Evolutionary conservation across 2,797 vertebrate genomes (phyloP).

Genomic region (Pelochelys cantorii): DNA sequence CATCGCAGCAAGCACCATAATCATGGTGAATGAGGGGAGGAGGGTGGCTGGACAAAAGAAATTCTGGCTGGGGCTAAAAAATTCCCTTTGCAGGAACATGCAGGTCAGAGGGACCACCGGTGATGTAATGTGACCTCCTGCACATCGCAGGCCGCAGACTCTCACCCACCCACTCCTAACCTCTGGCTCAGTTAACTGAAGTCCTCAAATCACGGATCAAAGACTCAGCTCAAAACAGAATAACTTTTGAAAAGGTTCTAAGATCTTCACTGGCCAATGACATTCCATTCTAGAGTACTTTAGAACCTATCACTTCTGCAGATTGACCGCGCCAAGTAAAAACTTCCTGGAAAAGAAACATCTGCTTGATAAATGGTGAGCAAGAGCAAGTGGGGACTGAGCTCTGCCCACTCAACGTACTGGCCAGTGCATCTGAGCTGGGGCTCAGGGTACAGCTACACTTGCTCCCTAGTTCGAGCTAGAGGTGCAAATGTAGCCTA

Average conservation of each 20-base stretch:
- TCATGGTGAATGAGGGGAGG: too few relatives aligned
- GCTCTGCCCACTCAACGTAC: background rate
- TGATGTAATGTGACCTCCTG: background rate
- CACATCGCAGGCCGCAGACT: background rate
- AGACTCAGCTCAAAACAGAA: background rate
- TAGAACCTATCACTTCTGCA: background rate
- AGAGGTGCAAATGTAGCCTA: too few relatives aligned
- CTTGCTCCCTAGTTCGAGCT: too few relatives aligned
- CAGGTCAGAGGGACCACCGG: too few relatives aligned
- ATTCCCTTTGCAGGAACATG: too few relatives aligned
- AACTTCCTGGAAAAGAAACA: background rate
- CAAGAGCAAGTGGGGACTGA: background rate
- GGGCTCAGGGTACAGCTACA: too few relatives aligned
- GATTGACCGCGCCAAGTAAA: background rate
- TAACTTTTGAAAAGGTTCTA: background rate
- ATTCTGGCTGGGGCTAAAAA: too few relatives aligned
- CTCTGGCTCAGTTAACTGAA: background rate
- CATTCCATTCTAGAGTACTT: background rate
- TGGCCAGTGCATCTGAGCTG: background rate
- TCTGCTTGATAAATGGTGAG: background rate
- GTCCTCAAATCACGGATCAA: background rate
- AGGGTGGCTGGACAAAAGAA: too few relatives aligned
- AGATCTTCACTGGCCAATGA: background rate
- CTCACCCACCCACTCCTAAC: background rate
- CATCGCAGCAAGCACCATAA: too few relatives aligned